A percentile compares a stretch with the other conserved stretches of the same genome.
Conservation (phyloP, 2,888 invertebrate species). For the Dicyrtomina minuta region DNA sequence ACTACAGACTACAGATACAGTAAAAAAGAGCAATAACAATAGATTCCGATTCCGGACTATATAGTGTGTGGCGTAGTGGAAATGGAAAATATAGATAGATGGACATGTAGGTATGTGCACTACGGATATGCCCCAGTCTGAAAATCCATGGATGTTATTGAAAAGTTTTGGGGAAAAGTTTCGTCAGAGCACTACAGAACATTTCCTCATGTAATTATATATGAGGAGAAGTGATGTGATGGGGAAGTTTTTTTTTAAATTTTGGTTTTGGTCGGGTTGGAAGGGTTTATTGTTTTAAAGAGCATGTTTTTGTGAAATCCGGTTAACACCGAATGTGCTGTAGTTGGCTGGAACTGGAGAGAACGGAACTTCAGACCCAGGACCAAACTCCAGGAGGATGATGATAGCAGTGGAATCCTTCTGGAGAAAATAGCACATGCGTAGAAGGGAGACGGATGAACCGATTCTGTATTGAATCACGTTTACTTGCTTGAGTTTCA, state of each 20-base stretch:
- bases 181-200: too few relatives aligned
- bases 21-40: too few relatives aligned
- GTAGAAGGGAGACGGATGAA: constrained; percentile 40
- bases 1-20: too few relatives aligned
- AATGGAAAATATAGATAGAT: too few relatives aligned
- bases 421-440: constrained; percentile 24
- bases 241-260: not conserved
- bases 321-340: constrained; percentile 1
- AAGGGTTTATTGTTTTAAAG: constrained; percentile 2
- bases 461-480: constrained; percentile 48
- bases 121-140: too few relatives aligned
- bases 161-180: too few relatives aligned
- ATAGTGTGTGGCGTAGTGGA: too few relatives aligned
- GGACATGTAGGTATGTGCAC: too few relatives aligned
- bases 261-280: too few relatives aligned
- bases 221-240: not conserved
- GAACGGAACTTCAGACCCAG: not conserved
- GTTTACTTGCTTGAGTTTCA: constrained; percentile 51
- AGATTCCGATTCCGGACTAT: too few relatives aligned
- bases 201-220: too few relatives aligned
- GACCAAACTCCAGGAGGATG: constrained; percentile 11
- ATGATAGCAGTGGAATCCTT: constrained; percentile 21
- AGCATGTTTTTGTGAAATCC: constrained; percentile 6
- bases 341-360: not conserved
- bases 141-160: too few relatives aligned